A percentile compares a stretch with the other conserved stretches of the same genome.
phyloP scores from a whole-genome alignment of 2,797 vertebrate species.

The Thunnus albacares region DNA sequence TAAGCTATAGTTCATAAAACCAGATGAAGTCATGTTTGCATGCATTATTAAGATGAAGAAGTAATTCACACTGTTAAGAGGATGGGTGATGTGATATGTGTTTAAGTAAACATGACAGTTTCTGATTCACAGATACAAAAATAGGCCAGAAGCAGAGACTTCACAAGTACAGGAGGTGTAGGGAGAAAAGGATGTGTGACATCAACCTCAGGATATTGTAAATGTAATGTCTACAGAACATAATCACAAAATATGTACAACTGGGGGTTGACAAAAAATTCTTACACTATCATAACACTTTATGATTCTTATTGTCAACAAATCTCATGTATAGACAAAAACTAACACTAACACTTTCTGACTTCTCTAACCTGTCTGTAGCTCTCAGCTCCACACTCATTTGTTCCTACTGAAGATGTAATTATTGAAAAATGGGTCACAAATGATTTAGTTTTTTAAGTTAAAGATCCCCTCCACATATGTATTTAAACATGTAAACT shows the following conservation, averaged over 20 bases:
- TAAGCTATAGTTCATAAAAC: not conserved
- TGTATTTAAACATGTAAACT: no score
- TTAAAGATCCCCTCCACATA: no score
- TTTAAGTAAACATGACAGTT: constrained; percentile 47
- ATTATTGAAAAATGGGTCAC: not conserved
- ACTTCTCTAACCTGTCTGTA: no score
- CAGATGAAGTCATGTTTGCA: constrained; percentile 19
- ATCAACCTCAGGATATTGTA: constrained; percentile 34
- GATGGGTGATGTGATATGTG: constrained; percentile 19
- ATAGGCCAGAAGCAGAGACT: constrained; percentile 41
- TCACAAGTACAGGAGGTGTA: constrained; percentile 52
- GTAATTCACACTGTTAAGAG: not conserved
- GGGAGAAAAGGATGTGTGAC: constrained; percentile 38
- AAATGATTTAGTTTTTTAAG: not conserved
- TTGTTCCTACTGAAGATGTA: not conserved
- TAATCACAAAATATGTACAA: not conserved
- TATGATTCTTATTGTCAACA: not conserved
- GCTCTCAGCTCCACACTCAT: no score
- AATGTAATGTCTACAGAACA: constrained; percentile 9
- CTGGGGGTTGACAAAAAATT: not conserved
- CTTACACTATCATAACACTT: not conserved
- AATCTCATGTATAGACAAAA: not conserved
- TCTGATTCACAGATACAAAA: constrained; percentile 54
- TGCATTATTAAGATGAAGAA: not conserved
- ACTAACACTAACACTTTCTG: not conserved